Conservation (phyloP, 2,797 vertebrate species). For the Loriculus beryllinus region DNA sequence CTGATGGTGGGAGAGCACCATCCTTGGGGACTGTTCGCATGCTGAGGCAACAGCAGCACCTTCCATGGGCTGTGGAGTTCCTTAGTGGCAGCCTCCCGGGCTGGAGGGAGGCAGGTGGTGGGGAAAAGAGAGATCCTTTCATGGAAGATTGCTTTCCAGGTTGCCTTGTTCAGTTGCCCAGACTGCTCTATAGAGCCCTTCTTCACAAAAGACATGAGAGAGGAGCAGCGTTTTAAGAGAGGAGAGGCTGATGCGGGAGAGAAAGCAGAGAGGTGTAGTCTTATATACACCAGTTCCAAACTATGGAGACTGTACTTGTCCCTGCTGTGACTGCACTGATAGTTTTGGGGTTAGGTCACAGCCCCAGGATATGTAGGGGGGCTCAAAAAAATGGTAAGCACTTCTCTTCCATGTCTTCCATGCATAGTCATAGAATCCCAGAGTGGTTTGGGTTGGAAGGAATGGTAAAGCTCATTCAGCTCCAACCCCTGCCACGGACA, state of each 20-base stretch:
- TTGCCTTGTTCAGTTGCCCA: neutral
- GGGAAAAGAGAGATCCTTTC: neutral
- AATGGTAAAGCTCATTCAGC: neutral
- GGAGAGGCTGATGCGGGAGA: neutral
- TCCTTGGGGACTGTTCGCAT: neutral
- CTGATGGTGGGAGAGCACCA: fast-evolving
- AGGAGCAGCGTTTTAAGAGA: neutral
- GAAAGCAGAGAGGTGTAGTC: neutral
- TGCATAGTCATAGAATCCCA: neutral
- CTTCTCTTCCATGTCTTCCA: neutral
- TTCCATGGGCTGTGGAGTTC: neutral
- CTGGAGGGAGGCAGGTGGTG: neutral
- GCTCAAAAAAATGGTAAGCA: neutral
- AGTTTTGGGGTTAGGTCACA: neutral
- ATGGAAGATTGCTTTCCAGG: neutral
- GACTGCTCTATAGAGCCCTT: neutral
- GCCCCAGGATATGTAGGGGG: neutral
- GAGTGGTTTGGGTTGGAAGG: neutral
- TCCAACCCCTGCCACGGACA: neutral
- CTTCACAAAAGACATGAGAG: neutral
- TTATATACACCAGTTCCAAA: neutral
- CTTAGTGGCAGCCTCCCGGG: neutral
- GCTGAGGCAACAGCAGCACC: neutral
- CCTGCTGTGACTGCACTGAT: neutral
- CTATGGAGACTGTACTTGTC: neutral